A percentile compares a stretch with the other conserved stretches of the same genome.
These are phyloP conservation scores for Xanthorhoe spadicearia DNA, from an alignment of 2,888 invertebrate genomes.

Conservation along the genomic window DNA sequence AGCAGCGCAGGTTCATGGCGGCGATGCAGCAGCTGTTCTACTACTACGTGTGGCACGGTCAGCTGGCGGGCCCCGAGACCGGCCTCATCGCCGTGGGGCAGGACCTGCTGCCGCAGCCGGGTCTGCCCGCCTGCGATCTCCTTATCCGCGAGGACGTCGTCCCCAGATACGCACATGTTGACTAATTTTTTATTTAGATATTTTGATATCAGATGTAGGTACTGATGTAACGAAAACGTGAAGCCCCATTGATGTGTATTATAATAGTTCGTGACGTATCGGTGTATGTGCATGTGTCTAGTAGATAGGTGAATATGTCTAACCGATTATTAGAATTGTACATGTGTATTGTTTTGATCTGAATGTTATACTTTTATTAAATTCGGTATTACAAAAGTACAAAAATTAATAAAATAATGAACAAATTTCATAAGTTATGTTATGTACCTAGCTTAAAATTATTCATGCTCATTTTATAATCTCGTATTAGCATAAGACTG, in stretches of 20 bases:
- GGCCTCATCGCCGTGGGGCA: conserved; percentile 89
- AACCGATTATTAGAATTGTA: conserved; percentile 14
- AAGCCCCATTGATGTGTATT: conserved; percentile 45
- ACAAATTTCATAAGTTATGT: conserved; percentile 24
- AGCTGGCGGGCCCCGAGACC: conserved; percentile 85
- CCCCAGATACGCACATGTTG: conserved; percentile 89
- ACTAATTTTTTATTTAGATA: conserved; percentile 74
- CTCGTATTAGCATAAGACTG: conserved; percentile 46
- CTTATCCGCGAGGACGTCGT: conserved; percentile 91
- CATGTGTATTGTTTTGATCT: conserved; percentile 20
- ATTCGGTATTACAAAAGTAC: conserved; percentile 29
- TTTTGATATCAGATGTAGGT: conserved; percentile 24
- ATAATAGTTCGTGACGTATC: conserved; percentile 43
- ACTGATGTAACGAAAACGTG: conserved; percentile 20
- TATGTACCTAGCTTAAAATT: conserved; percentile 13
- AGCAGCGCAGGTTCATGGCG: conserved; percentile 89
- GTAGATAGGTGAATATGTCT: conserved; percentile 27
- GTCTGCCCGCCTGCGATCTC: conserved; percentile 90
- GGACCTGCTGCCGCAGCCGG: conserved; percentile 86
- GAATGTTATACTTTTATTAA: conserved; percentile 21
- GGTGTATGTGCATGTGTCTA: conserved; percentile 50
- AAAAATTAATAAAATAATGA: conserved; percentile 17
- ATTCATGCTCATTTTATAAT: conserved; percentile 21
- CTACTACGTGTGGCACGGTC: conserved; percentile 91
- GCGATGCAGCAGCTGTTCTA: conserved; percentile 94